Evolutionary conservation across 2,888 invertebrate genomes (phyloP).

Genomic region (Drosophila melanosoma): DNA sequence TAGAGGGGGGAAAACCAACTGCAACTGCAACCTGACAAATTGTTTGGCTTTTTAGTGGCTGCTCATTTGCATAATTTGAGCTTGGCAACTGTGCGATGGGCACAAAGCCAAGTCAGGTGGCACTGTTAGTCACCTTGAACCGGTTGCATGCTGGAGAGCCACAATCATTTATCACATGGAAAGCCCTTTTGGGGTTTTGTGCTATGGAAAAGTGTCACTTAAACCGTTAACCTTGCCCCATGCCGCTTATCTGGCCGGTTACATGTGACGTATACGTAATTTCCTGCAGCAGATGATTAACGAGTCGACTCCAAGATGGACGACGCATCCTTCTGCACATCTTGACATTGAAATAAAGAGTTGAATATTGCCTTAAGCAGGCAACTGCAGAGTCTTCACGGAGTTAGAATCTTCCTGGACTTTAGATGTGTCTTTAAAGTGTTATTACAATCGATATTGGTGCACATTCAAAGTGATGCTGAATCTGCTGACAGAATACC

Average conservation of each 20-base stretch:
- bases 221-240: conserved; percentile 48
- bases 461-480: too few species aligned
- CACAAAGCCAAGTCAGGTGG: conserved; percentile 42
- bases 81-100: conserved; percentile 36
- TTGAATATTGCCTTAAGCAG: conserved; percentile 8
- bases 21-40: conserved; percentile 64
- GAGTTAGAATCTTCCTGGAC: neutral
- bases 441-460: neutral
- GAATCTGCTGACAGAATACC: too few species aligned
- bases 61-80: conserved; percentile 71
- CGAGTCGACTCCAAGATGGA: conserved; percentile 50
- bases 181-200: conserved; percentile 52
- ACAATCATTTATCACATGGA: conserved; percentile 69
- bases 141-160: conserved; percentile 24
- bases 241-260: conserved; percentile 68
- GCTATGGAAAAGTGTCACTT: conserved; percentile 24
- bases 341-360: conserved; percentile 17
- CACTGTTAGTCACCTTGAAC: conserved; percentile 69
- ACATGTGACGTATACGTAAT: conserved; percentile 79
- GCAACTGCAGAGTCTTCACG: neutral
- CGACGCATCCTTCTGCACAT: conserved; percentile 5
- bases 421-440: neutral
- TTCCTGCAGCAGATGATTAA: conserved; percentile 68
- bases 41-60: conserved; percentile 38
- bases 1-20: neutral